Evolutionary conservation across 1,140 invertebrate species (phyloP), one percentile per base, ranked within the genome.

Genomic region (Temnothorax curvispinosus): DNA sequence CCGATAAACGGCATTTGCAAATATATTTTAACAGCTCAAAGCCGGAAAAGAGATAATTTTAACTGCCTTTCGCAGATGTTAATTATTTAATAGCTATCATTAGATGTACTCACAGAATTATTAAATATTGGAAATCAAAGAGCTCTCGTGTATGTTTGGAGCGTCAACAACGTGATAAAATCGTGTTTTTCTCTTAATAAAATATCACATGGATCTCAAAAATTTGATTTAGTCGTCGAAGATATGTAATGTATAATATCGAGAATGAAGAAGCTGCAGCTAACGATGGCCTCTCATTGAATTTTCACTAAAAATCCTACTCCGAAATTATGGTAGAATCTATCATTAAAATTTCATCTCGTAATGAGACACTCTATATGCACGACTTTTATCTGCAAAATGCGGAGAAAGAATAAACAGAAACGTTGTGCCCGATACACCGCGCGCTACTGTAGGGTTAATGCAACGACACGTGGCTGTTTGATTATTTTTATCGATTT

Each of bases 341-440:
- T 58, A 21, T 58, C 38, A 56, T 58, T 71, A 56, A 81, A 81
- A 56, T 81, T 71, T 81, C 15, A 58, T 47, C 15, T 32, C 38
- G 1, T 71, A 54, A 81, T 71, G 64, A 71, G 78, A 81, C 38
- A 81, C n/a, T 71, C 15, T 54, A 47, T 56, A 71, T 81, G 64
- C 50, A 44, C 38, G 47, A 9, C 11, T 13, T 13, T 47, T 9
- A 44, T 58, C 11, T 41, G 76, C 62, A 81, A 56, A 69, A 71
- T 50, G 27, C 1, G 15, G 15, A 38, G 5, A 54, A 69, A 69
- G 67, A 81, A 60, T 56, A 80, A 52, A 80, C 67, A 41, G 21
- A 54, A 54, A 69, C 44, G 7, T 64, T 52, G 3, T 15, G 21
- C 7, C n/a, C 11, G n/a, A 5, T 52, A 44, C 27, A 56, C 1